Evolutionary conservation across 2,113 vertebrate species (phyloP), one percentile per base, ranked within the genome.

Genomic region (Rissa tridactyla): DNA sequence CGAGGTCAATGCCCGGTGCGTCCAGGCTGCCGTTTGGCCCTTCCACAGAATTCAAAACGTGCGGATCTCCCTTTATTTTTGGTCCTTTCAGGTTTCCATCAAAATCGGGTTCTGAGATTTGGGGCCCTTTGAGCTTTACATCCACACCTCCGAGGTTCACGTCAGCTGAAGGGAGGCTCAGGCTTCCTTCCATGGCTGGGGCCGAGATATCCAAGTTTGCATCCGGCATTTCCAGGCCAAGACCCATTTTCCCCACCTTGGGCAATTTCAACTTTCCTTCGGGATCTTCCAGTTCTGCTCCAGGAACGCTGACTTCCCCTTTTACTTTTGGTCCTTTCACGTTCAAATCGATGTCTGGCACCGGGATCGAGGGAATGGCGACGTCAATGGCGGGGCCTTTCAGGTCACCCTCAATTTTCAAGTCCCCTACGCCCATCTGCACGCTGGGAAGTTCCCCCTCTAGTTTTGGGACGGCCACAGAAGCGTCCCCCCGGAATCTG

Each of bases 401-500:
- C 68, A 96, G 75, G 47, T 95, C 84, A 0, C 96, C 97, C 47
- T 98, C 98, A 0, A 97, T 4, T 23, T 97, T 98, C 61, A 97
- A 58, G 3, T 97, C 97, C 11, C 98, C 97, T 1, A 94, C 5
- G 2, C 96, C 97, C 38, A 98, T 32, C 55, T 93, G 93, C 25
- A 71, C 88, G 4, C 94, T 7, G 0, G 98, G 94, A 30, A 98
- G 58, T 23, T 97, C 97, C 11, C 97, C 98, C 57, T 98, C 98
- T 0, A 87, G 3, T 49, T 97, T 98, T 0, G 98, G 97, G 68
- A 66, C 94, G 19, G 96, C 97, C 30, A 93, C 86, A 4, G 98
- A 94, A 30, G 96, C 97, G 25, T 99, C 99, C 0, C 96, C 98
- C 94, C 99, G 98, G 73, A 97, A 86, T 54, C 98, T 98, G 36